Conservation (phyloP, 1,140 invertebrate species). For the Drosophila sproati region DNA sequence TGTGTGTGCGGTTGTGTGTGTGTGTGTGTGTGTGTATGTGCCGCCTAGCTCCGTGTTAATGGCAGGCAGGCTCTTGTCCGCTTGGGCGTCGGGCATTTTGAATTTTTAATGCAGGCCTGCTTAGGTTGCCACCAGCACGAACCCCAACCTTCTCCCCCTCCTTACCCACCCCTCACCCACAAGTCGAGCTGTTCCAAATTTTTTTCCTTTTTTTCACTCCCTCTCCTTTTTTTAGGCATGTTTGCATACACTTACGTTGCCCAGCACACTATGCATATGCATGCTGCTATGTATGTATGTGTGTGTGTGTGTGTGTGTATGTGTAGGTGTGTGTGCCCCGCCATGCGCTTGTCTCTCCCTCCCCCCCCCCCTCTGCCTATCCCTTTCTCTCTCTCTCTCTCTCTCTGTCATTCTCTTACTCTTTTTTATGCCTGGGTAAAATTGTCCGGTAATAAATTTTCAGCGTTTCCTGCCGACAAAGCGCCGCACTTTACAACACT, state of each 20-base stretch:
- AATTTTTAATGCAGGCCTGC: slow-evolving; percentile 78
- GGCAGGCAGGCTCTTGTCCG: slow-evolving; percentile 66
- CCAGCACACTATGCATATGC: slow-evolving; percentile 79
- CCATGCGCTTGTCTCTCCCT: slow-evolving; percentile 7
- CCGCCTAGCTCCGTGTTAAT: slow-evolving; percentile 66
- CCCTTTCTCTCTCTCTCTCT: slow-evolving; percentile 19
- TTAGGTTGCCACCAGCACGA: slow-evolving; percentile 39
- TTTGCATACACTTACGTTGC: slow-evolving; percentile 75
- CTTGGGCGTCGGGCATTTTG: slow-evolving; percentile 73
- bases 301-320: slow-evolving; percentile 34
- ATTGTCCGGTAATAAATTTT: slow-evolving; percentile 83
- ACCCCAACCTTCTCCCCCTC: background rate
- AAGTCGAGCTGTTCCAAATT: slow-evolving; percentile 12
- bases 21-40: background rate
- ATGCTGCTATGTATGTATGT: slow-evolving; percentile 13
- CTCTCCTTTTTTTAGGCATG: slow-evolving; percentile 66
- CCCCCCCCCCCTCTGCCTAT: slow-evolving; percentile 22
- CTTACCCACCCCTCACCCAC: background rate
- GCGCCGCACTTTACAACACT: slow-evolving; percentile 82
- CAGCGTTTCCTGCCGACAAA: slow-evolving; percentile 82
- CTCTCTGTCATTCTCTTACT: slow-evolving; percentile 28
- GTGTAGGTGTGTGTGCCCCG: background rate
- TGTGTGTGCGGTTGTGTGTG: background rate
- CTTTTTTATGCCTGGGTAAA: slow-evolving; percentile 73
- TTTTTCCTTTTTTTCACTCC: slow-evolving; percentile 24